Evolutionary conservation across 2,888 invertebrate species (phyloP).

Genomic region (Sicus ferrugineus): DNA sequence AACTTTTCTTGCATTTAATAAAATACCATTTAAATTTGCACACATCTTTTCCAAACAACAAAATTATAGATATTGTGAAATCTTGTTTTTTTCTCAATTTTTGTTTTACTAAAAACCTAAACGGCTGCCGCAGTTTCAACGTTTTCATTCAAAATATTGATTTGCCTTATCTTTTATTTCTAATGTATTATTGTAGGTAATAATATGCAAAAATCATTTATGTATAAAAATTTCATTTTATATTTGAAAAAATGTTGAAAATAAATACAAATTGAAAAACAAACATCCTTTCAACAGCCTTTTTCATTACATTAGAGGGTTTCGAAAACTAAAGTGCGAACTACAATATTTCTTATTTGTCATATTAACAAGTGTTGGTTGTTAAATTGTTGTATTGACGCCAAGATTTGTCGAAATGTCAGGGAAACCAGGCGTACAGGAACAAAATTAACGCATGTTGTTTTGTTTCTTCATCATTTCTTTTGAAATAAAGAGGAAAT

Average conservation of each 20-base stretch:
- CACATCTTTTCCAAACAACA: not conserved
- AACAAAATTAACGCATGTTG: too few species aligned
- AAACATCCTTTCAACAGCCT: not conserved
- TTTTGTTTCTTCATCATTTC: too few species aligned
- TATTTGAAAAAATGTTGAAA: constrained; percentile 28
- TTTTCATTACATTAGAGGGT: not conserved
- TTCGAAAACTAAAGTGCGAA: not conserved
- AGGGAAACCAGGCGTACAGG: too few species aligned
- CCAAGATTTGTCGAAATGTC: too few species aligned
- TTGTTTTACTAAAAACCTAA: not conserved
- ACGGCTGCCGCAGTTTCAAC: not conserved
- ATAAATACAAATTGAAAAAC: constrained; percentile 22
- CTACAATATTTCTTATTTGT: not conserved
- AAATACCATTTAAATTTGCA: too few species aligned
- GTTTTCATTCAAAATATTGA: constrained; percentile 19
- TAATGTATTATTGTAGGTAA: constrained; percentile 11
- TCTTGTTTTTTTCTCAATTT: not conserved
- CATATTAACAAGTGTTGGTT: too few species aligned
- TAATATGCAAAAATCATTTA: constrained; percentile 12
- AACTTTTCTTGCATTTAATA: too few species aligned
- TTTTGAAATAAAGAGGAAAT: too few species aligned
- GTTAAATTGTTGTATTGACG: too few species aligned
- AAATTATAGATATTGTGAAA: not conserved
- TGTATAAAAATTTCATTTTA: constrained; percentile 26
- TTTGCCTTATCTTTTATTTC: constrained; percentile 29